Percentiles rank a stretch among this genome's conserved stretches.
These are phyloP conservation scores for Zeuzera pyrina DNA, from an alignment of 2,888 invertebrate genomes.

Conservation along the genomic window DNA sequence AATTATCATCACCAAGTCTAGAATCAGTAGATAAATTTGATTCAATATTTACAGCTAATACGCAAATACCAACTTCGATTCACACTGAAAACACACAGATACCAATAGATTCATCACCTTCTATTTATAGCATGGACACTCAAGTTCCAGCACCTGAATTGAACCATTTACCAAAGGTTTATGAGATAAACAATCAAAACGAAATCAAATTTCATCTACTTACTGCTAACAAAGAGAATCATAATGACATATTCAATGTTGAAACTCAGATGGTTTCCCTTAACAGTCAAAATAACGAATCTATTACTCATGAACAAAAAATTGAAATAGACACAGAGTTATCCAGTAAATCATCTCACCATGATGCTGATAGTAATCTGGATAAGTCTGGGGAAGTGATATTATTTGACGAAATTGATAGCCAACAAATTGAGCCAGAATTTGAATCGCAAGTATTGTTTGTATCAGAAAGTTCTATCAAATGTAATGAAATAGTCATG, in stretches of 20 bases:
- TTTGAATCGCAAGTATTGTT: slow-evolving; percentile 47
- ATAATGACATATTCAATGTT: slow-evolving; percentile 23
- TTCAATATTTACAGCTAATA: no score
- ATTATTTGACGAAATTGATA: slow-evolving; percentile 43
- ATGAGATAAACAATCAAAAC: slow-evolving; percentile 33
- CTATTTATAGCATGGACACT: slow-evolving; percentile 9
- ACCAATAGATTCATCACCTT: slow-evolving; percentile 11
- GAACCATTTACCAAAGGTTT: slow-evolving; percentile 29
- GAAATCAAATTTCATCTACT: slow-evolving; percentile 38
- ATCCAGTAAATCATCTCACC: no score
- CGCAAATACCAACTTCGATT: no score
- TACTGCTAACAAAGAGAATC: slow-evolving; percentile 34
- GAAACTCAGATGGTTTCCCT: slow-evolving; percentile 16
- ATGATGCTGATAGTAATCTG: slow-evolving; percentile 12
- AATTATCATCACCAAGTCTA: no score
- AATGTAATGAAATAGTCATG: background rate
- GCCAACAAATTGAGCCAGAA: slow-evolving; percentile 26
- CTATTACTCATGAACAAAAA: slow-evolving; percentile 2
- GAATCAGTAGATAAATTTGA: no score
- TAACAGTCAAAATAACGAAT: slow-evolving; percentile 2
- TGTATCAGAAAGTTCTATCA: slow-evolving; percentile 22
- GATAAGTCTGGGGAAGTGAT: slow-evolving; percentile 43
- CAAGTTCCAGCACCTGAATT: slow-evolving; percentile 15
- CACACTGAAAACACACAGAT: slow-evolving; percentile 33
- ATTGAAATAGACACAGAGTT: background rate